phyloP scores from a whole-genome alignment of 2,797 vertebrate genomes.

The Centroberyx gerrardi region DNA sequence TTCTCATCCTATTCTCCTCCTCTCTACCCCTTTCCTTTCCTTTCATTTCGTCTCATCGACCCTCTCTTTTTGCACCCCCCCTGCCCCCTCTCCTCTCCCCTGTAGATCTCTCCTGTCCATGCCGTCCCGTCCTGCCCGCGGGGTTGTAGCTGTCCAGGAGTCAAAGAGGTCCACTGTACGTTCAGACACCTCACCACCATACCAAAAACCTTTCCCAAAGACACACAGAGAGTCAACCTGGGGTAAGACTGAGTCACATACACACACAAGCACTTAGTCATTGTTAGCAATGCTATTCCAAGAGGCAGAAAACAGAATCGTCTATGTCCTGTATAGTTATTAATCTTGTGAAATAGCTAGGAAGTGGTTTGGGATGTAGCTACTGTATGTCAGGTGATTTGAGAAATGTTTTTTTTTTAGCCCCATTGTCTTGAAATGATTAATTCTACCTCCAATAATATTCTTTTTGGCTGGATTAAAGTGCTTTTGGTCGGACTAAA shows the following conservation, averaged over 20 bases:
- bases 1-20: background rate
- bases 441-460: background rate
- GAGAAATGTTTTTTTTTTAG: slow-evolving; percentile 45
- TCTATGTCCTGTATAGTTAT: background rate
- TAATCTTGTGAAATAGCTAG: slow-evolving; percentile 12
- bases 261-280: slow-evolving; percentile 8
- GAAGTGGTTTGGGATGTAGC: slow-evolving; percentile 46
- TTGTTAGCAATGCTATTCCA: slow-evolving; percentile 1
- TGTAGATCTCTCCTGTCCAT: slow-evolving; percentile 47
- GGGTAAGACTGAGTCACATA: slow-evolving; percentile 65
- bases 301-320: slow-evolving; percentile 49
- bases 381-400: slow-evolving; percentile 18
- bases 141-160: slow-evolving; percentile 77
- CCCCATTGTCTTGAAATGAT: slow-evolving; percentile 16
- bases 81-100: background rate
- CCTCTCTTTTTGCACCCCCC: background rate
- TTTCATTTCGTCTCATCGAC: background rate
- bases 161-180: slow-evolving; percentile 83
- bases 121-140: slow-evolving; percentile 64
- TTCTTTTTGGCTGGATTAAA: background rate
- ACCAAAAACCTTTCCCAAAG: slow-evolving; percentile 70
- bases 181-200: slow-evolving; percentile 78
- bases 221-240: slow-evolving; percentile 80
- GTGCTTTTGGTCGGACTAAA: background rate
- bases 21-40: background rate